Conservation (phyloP, 1,140 invertebrate genomes). For the Hycleus cichorii region DNA sequence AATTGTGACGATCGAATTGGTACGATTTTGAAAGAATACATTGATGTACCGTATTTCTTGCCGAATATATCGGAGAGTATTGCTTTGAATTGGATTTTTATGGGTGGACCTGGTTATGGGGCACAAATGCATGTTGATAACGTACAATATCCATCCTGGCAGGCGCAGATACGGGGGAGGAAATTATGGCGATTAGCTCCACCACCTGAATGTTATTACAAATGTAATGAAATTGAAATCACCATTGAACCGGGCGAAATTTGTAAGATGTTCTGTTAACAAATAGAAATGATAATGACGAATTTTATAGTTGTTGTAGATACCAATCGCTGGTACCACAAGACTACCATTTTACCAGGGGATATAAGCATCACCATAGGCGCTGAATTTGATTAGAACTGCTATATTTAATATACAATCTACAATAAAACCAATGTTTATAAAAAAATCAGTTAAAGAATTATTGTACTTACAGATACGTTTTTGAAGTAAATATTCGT, state of each 20-base stretch:
- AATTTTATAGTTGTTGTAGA: constrained; percentile 75
- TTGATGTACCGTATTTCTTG: constrained; percentile 81
- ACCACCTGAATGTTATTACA: constrained; percentile 78
- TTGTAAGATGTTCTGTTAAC: constrained; percentile 53
- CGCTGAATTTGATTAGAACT: constrained; percentile 78
- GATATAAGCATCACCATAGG: constrained; percentile 93
- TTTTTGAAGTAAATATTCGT: too few relatives aligned
- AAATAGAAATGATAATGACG: background rate
- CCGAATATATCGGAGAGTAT: constrained; percentile 75
- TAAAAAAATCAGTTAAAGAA: too few relatives aligned
- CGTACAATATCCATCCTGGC: constrained; percentile 87
- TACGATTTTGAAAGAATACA: constrained; percentile 68
- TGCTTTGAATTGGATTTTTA: constrained; percentile 91
- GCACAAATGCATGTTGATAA: constrained; percentile 94
- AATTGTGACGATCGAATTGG: constrained; percentile 80
- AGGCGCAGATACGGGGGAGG: constrained; percentile 79
- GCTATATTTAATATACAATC: background rate
- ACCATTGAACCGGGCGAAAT: constrained; percentile 80
- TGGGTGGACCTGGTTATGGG: constrained; percentile 87
- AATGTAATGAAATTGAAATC: constrained; percentile 62
- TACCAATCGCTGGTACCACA: constrained; percentile 93
- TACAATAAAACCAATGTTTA: too few relatives aligned
- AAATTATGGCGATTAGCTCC: constrained; percentile 85
- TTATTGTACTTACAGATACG: too few relatives aligned
- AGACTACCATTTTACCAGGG: constrained; percentile 75